A percentile compares a stretch with the other conserved stretches of the same genome.
Evolutionary conservation across 2,888 invertebrate genomes (phyloP).

Genomic region (Rhyacophila evoluta): DNA sequence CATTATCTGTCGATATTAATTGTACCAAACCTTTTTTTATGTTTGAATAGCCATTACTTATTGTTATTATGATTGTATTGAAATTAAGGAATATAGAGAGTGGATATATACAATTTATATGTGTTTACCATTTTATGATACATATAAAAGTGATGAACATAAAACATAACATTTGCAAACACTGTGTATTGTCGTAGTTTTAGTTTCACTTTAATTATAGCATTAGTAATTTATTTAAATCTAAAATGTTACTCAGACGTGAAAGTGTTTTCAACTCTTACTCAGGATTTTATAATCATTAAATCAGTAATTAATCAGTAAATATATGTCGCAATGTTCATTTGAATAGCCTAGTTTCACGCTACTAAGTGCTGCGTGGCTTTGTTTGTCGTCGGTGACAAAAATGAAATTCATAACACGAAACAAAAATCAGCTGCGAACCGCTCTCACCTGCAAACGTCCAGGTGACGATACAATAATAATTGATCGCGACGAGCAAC

Average conservation of each 20-base stretch:
- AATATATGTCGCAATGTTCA: background rate
- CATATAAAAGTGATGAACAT: too few species aligned
- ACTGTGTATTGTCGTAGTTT: too few species aligned
- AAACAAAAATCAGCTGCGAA: background rate
- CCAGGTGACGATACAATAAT: background rate
- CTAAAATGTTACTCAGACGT: background rate
- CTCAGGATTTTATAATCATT: background rate
- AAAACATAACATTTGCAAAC: too few species aligned
- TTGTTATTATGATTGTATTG: too few species aligned
- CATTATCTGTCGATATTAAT: too few species aligned
- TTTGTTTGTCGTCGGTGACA: background rate
- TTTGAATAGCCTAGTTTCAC: slow-evolving; percentile 19
- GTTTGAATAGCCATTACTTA: too few species aligned
- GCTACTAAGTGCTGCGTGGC: background rate
- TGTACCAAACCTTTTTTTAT: too few species aligned
- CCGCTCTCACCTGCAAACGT: slow-evolving; percentile 6
- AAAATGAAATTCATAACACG: background rate
- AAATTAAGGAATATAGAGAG: too few species aligned
- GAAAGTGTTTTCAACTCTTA: background rate
- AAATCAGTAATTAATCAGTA: background rate
- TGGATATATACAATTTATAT: too few species aligned
- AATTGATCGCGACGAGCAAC: background rate
- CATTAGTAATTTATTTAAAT: background rate
- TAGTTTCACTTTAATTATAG: background rate
- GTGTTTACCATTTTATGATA: too few species aligned